These are phyloP conservation scores for Nowickia ferox DNA, from an alignment of 2,888 invertebrate species.

Conservation along the genomic window DNA sequence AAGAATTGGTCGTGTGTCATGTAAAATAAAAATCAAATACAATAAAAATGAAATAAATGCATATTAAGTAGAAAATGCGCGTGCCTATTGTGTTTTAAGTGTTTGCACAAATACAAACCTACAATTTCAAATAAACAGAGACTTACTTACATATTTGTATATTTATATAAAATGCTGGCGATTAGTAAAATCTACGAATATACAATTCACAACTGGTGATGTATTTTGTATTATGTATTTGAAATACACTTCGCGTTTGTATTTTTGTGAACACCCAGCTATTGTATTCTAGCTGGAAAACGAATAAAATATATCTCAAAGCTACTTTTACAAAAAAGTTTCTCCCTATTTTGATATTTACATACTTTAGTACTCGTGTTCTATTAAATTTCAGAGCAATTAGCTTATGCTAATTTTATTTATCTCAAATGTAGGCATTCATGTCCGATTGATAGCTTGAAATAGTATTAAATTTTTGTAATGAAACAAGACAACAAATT, in stretches of 20 bases:
- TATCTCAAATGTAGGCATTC: neutral
- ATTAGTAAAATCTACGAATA: constrained; percentile 34
- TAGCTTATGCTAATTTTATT: neutral
- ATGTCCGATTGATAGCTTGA: neutral
- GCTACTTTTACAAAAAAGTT: no score
- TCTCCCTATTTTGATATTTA: no score
- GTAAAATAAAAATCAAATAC: constrained; percentile 59
- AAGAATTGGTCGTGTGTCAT: constrained; percentile 64
- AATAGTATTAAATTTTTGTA: neutral
- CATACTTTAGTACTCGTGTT: no score
- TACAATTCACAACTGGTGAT: constrained; percentile 1
- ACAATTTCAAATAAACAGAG: constrained; percentile 9
- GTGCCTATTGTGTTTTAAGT: constrained; percentile 70
- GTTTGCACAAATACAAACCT: constrained; percentile 53
- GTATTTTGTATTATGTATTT: neutral
- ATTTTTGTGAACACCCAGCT: constrained; percentile 2
- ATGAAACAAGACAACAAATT: neutral
- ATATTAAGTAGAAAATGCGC: constrained; percentile 69
- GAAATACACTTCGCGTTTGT: neutral
- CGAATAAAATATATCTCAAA: no score
- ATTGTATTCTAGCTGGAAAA: neutral
- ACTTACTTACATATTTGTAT: neutral
- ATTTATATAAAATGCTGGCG: constrained; percentile 41
- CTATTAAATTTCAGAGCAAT: neutral
- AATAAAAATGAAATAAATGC: constrained; percentile 67